Conservation (phyloP, 2,797 vertebrate genomes). For the Galagoides demidoff region DNA sequence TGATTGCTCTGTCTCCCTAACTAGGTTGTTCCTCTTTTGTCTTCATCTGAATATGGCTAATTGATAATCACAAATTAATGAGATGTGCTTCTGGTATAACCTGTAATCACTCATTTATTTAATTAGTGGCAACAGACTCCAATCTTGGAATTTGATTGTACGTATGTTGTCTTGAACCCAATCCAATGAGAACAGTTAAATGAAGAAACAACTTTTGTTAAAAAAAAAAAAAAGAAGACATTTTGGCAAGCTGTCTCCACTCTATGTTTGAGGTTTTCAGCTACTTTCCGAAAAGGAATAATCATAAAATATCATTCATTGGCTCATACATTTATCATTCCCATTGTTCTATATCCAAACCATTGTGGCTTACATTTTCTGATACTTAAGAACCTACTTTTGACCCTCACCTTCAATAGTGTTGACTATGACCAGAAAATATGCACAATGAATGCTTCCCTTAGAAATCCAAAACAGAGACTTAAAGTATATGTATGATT, state of each 20-base stretch:
- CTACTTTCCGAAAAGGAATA: background rate
- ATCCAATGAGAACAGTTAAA: background rate
- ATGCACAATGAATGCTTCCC: background rate
- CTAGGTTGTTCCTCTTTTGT: background rate
- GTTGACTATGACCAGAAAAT: background rate
- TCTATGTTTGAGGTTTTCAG: background rate
- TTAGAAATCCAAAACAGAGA: background rate
- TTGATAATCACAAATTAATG: background rate
- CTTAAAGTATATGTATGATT: background rate
- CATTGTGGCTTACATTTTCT: background rate
- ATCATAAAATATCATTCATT: background rate
- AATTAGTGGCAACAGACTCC: background rate
- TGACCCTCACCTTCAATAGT: background rate
- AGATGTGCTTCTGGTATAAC: background rate
- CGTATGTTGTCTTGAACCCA: background rate
- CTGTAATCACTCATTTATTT: background rate
- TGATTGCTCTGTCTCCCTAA: background rate
- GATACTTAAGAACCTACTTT: background rate
- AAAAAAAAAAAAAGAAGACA: background rate
- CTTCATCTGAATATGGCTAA: background rate
- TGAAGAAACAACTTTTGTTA: background rate
- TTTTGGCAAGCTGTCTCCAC: background rate
- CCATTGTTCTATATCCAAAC: background rate
- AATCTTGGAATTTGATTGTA: background rate
- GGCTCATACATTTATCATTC: background rate